phyloP scores from a whole-genome alignment of 2,888 invertebrate species.

The Folsomia candida region DNA sequence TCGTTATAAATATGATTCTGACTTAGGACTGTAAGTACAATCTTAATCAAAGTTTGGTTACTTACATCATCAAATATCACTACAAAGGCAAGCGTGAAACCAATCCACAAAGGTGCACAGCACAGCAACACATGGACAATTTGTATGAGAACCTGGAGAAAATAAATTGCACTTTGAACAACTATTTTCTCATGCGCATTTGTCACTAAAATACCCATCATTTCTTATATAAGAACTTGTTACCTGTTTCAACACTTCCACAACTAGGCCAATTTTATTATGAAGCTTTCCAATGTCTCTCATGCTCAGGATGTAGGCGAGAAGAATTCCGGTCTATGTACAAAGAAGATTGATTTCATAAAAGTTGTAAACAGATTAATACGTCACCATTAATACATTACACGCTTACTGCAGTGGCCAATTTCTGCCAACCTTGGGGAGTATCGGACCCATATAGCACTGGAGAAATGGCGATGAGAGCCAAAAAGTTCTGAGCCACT shows the following conservation, averaged over 20 bases:
- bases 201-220: no score
- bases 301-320: slow-evolving; percentile 34
- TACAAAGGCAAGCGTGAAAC: slow-evolving; percentile 30
- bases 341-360: background rate
- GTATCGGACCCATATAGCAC: slow-evolving; percentile 12
- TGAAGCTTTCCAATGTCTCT: slow-evolving; percentile 30
- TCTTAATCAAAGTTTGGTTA: no score
- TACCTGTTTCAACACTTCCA: slow-evolving; percentile 32
- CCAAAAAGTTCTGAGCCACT: slow-evolving; percentile 28
- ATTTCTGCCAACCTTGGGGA: slow-evolving; percentile 21
- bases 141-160: slow-evolving; percentile 20
- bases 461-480: slow-evolving; percentile 24
- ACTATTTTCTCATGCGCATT: no score
- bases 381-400: background rate
- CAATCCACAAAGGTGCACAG: slow-evolving; percentile 26
- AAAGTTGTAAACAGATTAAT: no score
- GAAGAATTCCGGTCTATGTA: slow-evolving; percentile 25
- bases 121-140: slow-evolving; percentile 30
- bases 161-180: no score
- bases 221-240: background rate
- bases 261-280: slow-evolving; percentile 27
- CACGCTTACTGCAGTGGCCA: slow-evolving; percentile 27
- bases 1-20: no score
- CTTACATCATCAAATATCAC: slow-evolving; percentile 34
- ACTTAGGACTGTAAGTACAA: no score